These are phyloP conservation scores for Papilio dardanus DNA, from an alignment of 1,140 invertebrate species.

Conservation along the genomic window DNA sequence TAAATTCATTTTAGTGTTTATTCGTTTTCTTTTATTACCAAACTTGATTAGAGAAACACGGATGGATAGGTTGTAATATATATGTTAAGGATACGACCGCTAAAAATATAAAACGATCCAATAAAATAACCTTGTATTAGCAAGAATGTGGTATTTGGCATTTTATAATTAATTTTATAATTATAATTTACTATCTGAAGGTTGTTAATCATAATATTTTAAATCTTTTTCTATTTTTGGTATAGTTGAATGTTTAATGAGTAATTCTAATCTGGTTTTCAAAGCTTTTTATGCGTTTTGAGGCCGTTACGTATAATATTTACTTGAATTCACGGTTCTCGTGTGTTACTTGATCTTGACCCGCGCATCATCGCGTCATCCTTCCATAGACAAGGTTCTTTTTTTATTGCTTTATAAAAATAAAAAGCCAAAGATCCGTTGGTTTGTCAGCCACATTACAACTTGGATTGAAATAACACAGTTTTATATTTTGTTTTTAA, in stretches of 20 bases:
- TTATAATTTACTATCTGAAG: not conserved
- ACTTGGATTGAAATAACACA: not conserved
- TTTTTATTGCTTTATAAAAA: not conserved
- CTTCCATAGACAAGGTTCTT: slow-evolving; percentile 23
- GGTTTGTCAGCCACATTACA: not conserved
- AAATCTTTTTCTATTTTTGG: not conserved
- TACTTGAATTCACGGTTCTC: slow-evolving; percentile 9
- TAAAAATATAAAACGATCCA: not conserved
- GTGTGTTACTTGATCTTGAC: slow-evolving; percentile 25
- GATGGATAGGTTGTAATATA: not conserved
- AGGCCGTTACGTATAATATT: slow-evolving; percentile 7
- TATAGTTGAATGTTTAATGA: not conserved
- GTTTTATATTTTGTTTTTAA: not conserved
- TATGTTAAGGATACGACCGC: not conserved
- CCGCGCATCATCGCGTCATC: slow-evolving; percentile 6
- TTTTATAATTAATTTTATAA: not conserved
- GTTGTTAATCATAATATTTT: not conserved
- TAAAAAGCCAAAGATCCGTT: not conserved
- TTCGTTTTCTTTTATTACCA: no score
- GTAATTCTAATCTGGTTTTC: not conserved
- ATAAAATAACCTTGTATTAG: not conserved
- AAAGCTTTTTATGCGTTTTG: not conserved
- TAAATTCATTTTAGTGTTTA: no score
- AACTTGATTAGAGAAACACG: not conserved
- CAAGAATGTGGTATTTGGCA: slow-evolving; percentile 2